A percentile compares a stretch with the other conserved stretches of the same genome.
Evolutionary conservation across 2,888 invertebrate genomes (phyloP).

Genomic region (Himalopsyche anomala): DNA sequence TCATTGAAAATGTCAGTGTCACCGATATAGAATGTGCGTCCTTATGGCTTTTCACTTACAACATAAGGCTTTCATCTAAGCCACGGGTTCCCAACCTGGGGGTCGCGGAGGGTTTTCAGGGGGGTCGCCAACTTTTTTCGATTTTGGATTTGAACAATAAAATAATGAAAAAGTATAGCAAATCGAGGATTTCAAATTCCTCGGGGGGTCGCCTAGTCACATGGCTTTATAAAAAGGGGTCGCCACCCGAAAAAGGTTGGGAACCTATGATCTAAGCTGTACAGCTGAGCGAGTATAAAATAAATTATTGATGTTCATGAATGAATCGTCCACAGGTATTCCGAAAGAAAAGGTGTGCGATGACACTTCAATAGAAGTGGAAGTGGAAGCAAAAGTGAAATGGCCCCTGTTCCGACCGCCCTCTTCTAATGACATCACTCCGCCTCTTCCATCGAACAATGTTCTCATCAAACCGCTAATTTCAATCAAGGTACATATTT

Average conservation of each 20-base stretch:
- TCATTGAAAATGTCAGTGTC: neutral
- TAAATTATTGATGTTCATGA: neutral
- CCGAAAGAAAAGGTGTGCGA: conserved; percentile 91
- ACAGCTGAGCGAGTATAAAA: neutral
- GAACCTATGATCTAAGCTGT: too few species aligned
- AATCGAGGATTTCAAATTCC: too few species aligned
- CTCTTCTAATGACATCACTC: conserved; percentile 81
- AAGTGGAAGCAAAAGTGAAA: conserved; percentile 91
- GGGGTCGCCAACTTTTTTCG: too few species aligned
- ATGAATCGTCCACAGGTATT: conserved; percentile 74
- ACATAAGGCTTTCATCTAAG: neutral
- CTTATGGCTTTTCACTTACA: neutral
- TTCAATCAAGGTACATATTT: conserved; percentile 53
- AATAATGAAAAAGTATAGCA: too few species aligned
- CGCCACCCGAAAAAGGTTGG: too few species aligned
- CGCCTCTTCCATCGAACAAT: conserved; percentile 85
- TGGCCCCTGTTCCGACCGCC: conserved; percentile 88
- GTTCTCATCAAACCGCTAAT: conserved; percentile 75
- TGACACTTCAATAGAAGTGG: conserved; percentile 90
- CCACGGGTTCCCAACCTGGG: too few species aligned
- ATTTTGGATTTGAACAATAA: too few species aligned
- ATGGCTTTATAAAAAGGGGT: too few species aligned
- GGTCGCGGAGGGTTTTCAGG: too few species aligned
- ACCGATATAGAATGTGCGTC: neutral
- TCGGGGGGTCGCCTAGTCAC: too few species aligned